Conservation (phyloP, 2,888 invertebrate genomes). For the Lottia scabra region DNA sequence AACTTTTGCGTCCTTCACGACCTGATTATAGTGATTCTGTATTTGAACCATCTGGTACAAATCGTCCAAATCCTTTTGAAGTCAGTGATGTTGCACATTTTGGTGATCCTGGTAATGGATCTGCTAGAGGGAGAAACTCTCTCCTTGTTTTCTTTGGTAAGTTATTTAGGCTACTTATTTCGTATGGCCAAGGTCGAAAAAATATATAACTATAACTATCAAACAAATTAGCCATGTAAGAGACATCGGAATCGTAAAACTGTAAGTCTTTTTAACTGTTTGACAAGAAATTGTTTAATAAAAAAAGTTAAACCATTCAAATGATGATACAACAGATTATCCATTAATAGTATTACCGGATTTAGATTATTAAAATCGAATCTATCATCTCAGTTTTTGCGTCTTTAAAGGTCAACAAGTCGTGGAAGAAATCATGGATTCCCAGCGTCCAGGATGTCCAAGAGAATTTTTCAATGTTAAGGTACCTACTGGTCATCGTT, state of each 20-base stretch:
- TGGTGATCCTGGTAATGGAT: constrained; percentile 61
- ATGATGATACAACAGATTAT: too few relatives aligned
- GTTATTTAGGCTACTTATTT: too few relatives aligned
- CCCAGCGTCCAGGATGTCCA: constrained; percentile 75
- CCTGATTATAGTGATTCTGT: constrained; percentile 74
- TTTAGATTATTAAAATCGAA: too few relatives aligned
- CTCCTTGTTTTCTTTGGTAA: constrained; percentile 75
- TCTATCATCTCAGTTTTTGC: not conserved
- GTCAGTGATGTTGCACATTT: constrained; percentile 69
- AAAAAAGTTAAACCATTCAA: too few relatives aligned
- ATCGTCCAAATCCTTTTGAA: constrained; percentile 73
- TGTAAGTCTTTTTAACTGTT: too few relatives aligned
- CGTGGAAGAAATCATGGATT: constrained; percentile 76
- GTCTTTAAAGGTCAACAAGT: constrained; percentile 73
- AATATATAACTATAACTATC: too few relatives aligned
- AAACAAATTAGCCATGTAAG: too few relatives aligned
- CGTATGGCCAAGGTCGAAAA: too few relatives aligned
- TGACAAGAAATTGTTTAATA: too few relatives aligned
- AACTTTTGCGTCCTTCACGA: constrained; percentile 72
- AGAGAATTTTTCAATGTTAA: constrained; percentile 75
- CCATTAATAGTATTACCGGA: too few relatives aligned
- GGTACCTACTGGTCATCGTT: constrained; percentile 71
- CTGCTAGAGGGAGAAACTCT: constrained; percentile 73
- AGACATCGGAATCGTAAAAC: too few relatives aligned
- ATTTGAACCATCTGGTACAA: constrained; percentile 71